Evolutionary conservation across 2,888 invertebrate genomes (phyloP).

Genomic region (Phoronis australis): DNA sequence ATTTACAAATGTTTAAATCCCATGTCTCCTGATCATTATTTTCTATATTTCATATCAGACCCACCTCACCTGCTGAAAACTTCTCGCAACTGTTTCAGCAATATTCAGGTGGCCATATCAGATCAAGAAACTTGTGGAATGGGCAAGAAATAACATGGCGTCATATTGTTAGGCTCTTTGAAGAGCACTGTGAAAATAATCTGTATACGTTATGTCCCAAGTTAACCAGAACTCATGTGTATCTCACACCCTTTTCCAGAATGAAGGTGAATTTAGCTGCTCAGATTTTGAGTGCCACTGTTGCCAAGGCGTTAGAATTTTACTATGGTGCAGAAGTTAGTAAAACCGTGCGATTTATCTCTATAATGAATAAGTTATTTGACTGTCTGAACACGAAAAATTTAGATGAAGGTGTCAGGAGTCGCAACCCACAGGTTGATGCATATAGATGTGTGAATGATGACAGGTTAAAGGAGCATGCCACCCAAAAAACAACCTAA

Average conservation of each 20-base stretch:
- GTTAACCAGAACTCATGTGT: conserved; percentile 8
- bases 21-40: no score
- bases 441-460: no score
- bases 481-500: no score
- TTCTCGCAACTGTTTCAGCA: conserved; percentile 11
- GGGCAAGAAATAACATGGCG: conserved; percentile 10
- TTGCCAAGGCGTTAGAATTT: conserved; percentile 10
- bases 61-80: conserved; percentile 14
- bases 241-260: conserved; percentile 4
- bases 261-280: no score
- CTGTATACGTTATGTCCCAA: conserved; percentile 12
- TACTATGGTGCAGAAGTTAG: conserved; percentile 5
- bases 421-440: no score
- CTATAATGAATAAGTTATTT: no score
- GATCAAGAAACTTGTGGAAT: conserved; percentile 9
- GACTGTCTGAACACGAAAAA: no score
- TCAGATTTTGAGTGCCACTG: conserved; percentile 7
- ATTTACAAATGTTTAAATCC: no score
- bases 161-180: conserved; percentile 10
- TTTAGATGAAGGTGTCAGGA: no score
- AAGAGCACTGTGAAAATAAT: conserved; percentile 10
- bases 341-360: no score
- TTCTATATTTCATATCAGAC: conserved; percentile 13
- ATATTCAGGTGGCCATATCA: conserved; percentile 6
- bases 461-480: no score